These are phyloP conservation scores for Pedetes capensis DNA, from an alignment of 2,113 vertebrate species.

Conservation along the genomic window DNA sequence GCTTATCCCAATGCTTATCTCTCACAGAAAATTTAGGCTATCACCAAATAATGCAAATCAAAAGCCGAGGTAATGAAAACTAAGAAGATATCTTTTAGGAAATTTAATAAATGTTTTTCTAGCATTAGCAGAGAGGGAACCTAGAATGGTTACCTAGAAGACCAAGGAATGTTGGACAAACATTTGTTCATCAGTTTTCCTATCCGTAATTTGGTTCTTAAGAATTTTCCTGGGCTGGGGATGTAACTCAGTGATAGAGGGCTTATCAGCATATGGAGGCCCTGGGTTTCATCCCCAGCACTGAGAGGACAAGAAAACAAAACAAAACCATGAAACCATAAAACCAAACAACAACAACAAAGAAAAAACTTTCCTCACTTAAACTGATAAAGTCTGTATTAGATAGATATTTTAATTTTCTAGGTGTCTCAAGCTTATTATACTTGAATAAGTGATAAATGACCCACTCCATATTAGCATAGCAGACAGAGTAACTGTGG, in stretches of 20 bases:
- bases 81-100: too few relatives aligned
- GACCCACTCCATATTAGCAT: not conserved
- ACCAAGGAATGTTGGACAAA: not conserved
- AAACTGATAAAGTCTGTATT: not conserved
- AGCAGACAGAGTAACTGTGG: not conserved
- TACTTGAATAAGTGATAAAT: not conserved
- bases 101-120: not conserved
- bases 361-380: too few relatives aligned
- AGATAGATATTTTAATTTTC: not conserved
- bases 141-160: not conserved
- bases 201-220: not conserved
- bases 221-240: not conserved
- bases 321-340: too few relatives aligned
- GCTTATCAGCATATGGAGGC: too few relatives aligned
- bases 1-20: not conserved
- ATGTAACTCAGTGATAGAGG: too few relatives aligned
- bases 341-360: too few relatives aligned
- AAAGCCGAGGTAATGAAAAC: constrained; percentile 10
- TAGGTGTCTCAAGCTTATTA: not conserved
- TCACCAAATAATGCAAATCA: not conserved
- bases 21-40: not conserved
- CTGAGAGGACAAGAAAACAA: too few relatives aligned
- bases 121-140: not conserved
- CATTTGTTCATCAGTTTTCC: not conserved
- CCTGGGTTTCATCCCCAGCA: too few relatives aligned